Percentiles rank a stretch among this genome's conserved stretches.
Evolutionary conservation across 2,888 invertebrate species (phyloP).

Genomic region (Coenonympha glycerion): DNA sequence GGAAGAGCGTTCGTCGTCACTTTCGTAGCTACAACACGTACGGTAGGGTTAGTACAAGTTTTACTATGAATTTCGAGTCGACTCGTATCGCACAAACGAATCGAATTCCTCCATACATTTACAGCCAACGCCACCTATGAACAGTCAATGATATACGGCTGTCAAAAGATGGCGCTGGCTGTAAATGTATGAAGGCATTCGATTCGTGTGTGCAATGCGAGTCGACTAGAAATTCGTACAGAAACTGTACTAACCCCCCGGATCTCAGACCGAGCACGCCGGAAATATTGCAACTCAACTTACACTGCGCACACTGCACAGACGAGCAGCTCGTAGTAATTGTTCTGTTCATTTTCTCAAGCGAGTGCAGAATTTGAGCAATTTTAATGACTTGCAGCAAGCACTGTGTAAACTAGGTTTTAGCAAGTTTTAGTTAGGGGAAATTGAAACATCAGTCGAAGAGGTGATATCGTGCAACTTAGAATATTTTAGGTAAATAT

Average conservation of each 20-base stretch:
- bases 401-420: neutral
- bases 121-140: too few relatives aligned
- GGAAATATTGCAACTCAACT: neutral
- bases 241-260: too few relatives aligned
- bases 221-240: too few relatives aligned
- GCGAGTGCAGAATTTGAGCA: neutral
- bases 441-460: neutral
- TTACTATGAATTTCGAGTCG: too few relatives aligned
- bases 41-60: too few relatives aligned
- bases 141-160: too few relatives aligned
- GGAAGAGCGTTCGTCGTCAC: neutral
- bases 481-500: neutral
- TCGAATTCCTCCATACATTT: too few relatives aligned
- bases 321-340: slow-evolving; percentile 6
- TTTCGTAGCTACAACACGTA: neutral
- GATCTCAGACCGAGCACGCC: neutral
- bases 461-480: neutral
- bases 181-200: too few relatives aligned
- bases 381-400: slow-evolving; percentile 1
- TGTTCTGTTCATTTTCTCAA: neutral
- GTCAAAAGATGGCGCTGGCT: too few relatives aligned
- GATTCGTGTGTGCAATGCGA: too few relatives aligned
- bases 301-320: neutral
- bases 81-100: too few relatives aligned
- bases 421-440: neutral